These are phyloP conservation scores for Strigamia transsilvanica DNA, from an alignment of 2,888 invertebrate genomes.

Conservation along the genomic window DNA sequence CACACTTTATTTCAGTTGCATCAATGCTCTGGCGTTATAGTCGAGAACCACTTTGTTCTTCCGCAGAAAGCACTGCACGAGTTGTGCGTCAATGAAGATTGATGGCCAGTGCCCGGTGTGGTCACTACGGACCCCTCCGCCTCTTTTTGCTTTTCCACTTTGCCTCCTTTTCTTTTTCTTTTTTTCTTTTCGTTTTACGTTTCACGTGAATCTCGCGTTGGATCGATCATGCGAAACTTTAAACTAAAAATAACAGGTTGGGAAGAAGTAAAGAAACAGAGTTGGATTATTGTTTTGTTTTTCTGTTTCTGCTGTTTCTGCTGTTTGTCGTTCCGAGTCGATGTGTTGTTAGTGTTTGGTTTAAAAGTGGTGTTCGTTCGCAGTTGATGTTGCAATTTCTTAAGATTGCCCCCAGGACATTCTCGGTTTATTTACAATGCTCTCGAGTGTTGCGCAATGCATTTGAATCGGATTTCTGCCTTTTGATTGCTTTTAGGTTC, in stretches of 20 bases:
- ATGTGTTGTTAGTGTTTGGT: neutral
- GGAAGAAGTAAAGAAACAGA: neutral
- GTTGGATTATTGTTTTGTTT: neutral
- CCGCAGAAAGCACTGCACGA: slow-evolving; percentile 5
- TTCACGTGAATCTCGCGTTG: neutral
- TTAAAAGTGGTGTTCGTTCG: neutral
- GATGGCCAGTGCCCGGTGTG: slow-evolving; percentile 5
- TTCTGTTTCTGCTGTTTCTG: neutral
- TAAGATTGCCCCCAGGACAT: slow-evolving; percentile 40
- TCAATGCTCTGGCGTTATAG: slow-evolving; percentile 15
- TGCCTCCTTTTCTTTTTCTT: neutral
- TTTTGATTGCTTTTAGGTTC: slow-evolving; percentile 42
- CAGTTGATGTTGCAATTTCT: slow-evolving; percentile 23
- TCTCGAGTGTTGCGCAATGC: slow-evolving; percentile 42
- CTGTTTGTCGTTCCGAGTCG: neutral
- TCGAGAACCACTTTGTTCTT: slow-evolving; percentile 16
- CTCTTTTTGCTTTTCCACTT: neutral
- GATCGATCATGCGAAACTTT: slow-evolving; percentile 23
- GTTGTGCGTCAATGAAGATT: slow-evolving; percentile 36
- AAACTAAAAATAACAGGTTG: neutral
- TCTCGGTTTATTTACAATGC: slow-evolving; percentile 33
- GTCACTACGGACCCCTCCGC: slow-evolving; percentile 19
- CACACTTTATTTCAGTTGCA: slow-evolving; percentile 40
- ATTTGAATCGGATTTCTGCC: slow-evolving; percentile 41
- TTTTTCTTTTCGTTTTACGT: neutral